Evolutionary conservation across 2,888 invertebrate species (phyloP).

Genomic region (Acanthoscelides obtectus): DNA sequence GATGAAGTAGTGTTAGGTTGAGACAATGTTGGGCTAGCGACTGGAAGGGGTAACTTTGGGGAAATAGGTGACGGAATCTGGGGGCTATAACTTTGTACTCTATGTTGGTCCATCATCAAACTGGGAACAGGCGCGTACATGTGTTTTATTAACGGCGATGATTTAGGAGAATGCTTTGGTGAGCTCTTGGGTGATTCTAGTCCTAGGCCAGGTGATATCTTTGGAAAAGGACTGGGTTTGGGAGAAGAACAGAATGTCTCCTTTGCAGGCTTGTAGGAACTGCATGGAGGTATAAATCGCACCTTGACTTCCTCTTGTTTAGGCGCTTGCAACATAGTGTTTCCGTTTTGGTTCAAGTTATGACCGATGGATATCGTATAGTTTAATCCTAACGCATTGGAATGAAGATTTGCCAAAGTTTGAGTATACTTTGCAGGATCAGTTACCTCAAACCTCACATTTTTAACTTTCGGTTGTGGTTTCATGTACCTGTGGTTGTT

Average conservation of each 20-base stretch:
- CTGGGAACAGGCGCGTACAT: slow-evolving; percentile 29
- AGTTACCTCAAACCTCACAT: slow-evolving; percentile 8
- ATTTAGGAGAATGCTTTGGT: slow-evolving; percentile 32
- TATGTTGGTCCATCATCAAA: slow-evolving; percentile 20
- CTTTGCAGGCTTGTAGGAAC: slow-evolving; percentile 7
- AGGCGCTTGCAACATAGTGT: slow-evolving; percentile 19
- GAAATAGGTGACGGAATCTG: slow-evolving; percentile 16
- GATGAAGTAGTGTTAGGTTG: slow-evolving; percentile 4
- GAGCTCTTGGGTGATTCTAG: slow-evolving; percentile 21
- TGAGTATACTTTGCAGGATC: slow-evolving; percentile 22
- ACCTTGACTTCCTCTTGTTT: slow-evolving; percentile 17
- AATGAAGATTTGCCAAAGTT: slow-evolving; percentile 35
- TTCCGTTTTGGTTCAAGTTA: slow-evolving; percentile 20
- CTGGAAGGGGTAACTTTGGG: slow-evolving; percentile 14
- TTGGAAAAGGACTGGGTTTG: slow-evolving; percentile 14
- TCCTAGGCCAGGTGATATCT: slow-evolving; percentile 13
- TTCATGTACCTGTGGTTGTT: slow-evolving; percentile 29
- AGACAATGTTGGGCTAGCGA: slow-evolving; percentile 1
- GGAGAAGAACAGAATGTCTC: slow-evolving; percentile 10
- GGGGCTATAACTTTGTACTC: slow-evolving; percentile 15
- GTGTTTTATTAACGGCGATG: slow-evolving; percentile 31
- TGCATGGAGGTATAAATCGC: slow-evolving; percentile 11
- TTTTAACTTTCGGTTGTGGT: slow-evolving; percentile 11
- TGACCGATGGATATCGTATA: slow-evolving; percentile 40
- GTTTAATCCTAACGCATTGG: slow-evolving; percentile 41